These are phyloP conservation scores for Malaclemys terrapin DNA, from an alignment of 2,113 vertebrate species.

Conservation along the genomic window DNA sequence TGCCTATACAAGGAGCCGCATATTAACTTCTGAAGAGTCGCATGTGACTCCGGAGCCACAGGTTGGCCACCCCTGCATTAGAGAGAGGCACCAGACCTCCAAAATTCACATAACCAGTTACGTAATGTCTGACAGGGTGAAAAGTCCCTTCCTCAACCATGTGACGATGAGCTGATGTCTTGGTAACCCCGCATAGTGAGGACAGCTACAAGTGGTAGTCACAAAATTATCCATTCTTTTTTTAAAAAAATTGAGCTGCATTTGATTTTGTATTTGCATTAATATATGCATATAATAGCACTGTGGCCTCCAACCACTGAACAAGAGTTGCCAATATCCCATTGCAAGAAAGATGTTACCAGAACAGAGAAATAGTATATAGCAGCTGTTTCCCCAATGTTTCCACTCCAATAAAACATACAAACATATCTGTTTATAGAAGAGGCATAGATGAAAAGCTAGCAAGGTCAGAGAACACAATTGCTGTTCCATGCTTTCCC, in stretches of 20 bases:
- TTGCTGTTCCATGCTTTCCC: neutral
- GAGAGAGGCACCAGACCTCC: too few species aligned
- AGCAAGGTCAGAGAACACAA: neutral
- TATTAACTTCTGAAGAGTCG: too few species aligned
- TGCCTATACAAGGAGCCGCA: too few species aligned
- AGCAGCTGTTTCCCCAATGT: rapidly evolving
- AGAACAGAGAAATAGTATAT: neutral
- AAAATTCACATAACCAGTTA: neutral
- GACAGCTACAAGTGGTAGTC: neutral
- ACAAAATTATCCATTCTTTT: neutral
- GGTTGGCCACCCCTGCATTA: too few species aligned
- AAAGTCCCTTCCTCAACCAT: neutral
- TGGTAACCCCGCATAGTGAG: neutral
- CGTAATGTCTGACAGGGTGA: neutral
- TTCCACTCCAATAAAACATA: neutral
- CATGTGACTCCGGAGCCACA: too few species aligned
- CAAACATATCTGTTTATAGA: rapidly evolving
- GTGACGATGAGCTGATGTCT: neutral
- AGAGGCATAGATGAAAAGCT: neutral
- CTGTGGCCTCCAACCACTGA: neutral
- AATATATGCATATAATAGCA: neutral
- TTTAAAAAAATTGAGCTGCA: neutral
- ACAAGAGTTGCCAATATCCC: neutral
- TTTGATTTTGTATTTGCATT: neutral
- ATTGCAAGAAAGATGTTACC: neutral